Conservation (phyloP, 1,140 invertebrate genomes). For the Delia radicum region DNA sequence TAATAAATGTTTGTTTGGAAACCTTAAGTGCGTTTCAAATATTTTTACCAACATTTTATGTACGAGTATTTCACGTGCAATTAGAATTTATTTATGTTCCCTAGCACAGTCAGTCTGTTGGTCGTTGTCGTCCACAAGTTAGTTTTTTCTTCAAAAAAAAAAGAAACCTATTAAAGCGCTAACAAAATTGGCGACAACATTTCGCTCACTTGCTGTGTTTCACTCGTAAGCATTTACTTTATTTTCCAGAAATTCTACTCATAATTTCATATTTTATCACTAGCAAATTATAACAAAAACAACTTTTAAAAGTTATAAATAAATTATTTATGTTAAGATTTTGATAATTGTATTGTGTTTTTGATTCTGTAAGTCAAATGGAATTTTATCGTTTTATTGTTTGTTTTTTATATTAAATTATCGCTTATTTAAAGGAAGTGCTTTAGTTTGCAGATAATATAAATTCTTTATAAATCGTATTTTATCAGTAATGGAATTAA, state of each 20-base stretch:
- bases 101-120: background rate
- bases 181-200: conserved; percentile 16
- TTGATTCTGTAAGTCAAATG: background rate
- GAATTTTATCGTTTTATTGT: background rate
- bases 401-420: background rate
- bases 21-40: background rate
- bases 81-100: background rate
- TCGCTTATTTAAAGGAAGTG: background rate
- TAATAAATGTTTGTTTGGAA: background rate
- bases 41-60: background rate
- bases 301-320: background rate
- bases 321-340: background rate
- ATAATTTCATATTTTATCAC: conserved; percentile 12
- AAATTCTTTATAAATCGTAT: background rate
- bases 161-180: background rate
- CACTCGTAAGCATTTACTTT: background rate
- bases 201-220: conserved; percentile 26
- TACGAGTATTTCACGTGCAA: background rate
- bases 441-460: background rate
- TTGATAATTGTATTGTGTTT: background rate
- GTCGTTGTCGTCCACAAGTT: background rate
- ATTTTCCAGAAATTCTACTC: background rate
- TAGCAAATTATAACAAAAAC: background rate
- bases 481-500: background rate
- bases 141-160: background rate